phyloP scores from a whole-genome alignment of 2,797 vertebrate genomes.

The Neosilurus hyrtlii region DNA sequence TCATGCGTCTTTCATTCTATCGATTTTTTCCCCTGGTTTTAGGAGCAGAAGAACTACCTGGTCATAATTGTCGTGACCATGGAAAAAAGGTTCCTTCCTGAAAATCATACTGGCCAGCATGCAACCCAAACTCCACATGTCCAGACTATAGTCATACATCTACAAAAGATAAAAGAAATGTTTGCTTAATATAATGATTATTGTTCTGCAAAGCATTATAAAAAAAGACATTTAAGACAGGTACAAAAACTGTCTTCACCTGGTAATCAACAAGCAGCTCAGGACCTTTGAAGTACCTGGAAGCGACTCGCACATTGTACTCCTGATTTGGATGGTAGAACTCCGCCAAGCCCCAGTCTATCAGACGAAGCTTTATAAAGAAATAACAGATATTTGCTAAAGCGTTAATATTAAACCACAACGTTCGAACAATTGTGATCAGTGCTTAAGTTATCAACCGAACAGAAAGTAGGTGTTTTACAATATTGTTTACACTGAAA shows the following conservation, averaged over 20 bases:
- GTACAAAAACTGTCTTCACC: slow-evolving; percentile 69
- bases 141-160: slow-evolving; percentile 99
- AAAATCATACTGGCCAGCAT: slow-evolving; percentile 99
- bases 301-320: slow-evolving; percentile 98
- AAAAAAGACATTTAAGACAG: background rate
- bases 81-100: slow-evolving; percentile 99
- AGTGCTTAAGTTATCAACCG: background rate
- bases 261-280: slow-evolving; percentile 99
- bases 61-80: slow-evolving; percentile 98
- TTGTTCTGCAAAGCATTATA: background rate
- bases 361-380: slow-evolving; percentile 86
- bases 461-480: background rate
- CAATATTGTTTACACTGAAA: background rate
- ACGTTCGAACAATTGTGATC: background rate
- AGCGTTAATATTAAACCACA: background rate
- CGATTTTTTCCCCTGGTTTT: background rate
- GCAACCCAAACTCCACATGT: slow-evolving; percentile 99
- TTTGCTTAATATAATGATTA: background rate
- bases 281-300: slow-evolving; percentile 98
- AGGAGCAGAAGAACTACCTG: slow-evolving; percentile 75
- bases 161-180: slow-evolving; percentile 55
- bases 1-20: background rate
- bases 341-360: slow-evolving; percentile 98
- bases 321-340: slow-evolving; percentile 99
- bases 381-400: background rate